phyloP scores from a whole-genome alignment of 2,113 vertebrate genomes.

The Empidonax traillii region DNA sequence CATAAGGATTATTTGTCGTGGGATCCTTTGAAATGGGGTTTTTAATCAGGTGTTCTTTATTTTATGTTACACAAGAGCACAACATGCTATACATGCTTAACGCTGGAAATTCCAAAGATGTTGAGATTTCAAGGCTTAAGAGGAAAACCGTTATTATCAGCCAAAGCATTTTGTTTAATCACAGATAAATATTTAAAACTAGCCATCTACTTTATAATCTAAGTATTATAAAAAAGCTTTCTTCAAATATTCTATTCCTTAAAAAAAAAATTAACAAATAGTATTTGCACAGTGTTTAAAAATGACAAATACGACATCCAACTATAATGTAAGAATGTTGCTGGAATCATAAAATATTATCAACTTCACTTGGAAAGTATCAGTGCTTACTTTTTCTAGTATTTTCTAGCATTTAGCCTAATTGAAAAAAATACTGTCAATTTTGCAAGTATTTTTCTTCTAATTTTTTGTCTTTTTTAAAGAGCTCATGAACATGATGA shows the following conservation, averaged over 20 bases:
- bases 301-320: neutral
- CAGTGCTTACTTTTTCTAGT: neutral
- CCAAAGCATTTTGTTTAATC: neutral
- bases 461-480: neutral
- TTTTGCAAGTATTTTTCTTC: neutral
- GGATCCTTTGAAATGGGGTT: neutral
- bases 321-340: neutral
- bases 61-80: neutral
- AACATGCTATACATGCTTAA: neutral
- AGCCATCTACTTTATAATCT: neutral
- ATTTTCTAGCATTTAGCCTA: neutral
- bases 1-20: neutral
- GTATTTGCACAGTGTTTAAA: neutral
- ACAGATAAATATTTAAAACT: neutral
- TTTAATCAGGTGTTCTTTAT: neutral
- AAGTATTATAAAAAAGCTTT: neutral
- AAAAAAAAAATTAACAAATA: neutral
- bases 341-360: neutral
- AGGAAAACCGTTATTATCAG: neutral
- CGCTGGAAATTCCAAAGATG: neutral
- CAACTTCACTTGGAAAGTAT: neutral
- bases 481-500: neutral
- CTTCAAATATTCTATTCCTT: neutral
- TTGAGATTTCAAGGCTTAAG: neutral
- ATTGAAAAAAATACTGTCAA: neutral